Base-by-base conservation (phyloP, 2,888 invertebrate genomes). In the Boloria selene region DNA sequence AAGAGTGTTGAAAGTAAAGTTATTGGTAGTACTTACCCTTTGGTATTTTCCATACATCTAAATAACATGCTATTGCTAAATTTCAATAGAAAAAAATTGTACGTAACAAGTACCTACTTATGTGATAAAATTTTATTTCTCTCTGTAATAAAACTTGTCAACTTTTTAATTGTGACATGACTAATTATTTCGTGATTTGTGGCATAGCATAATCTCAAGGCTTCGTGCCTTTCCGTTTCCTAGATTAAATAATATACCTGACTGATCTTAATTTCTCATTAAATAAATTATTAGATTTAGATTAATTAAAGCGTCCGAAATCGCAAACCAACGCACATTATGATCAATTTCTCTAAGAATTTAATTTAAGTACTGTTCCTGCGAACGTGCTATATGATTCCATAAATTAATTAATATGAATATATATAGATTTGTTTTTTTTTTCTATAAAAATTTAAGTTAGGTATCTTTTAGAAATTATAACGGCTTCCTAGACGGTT, bases 241-340 rank as follows among this genome's bases (percentile, higher is more conserved):
- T 45, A 45, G 22, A 56, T n/a, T 56, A 44, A 44, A 56, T 56
- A 55, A 14, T n/a, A 17, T 22, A 45, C 22, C 44, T 45, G 56
- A 56, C 55, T 56, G 55, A 56, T n/a, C 10, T 22, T 45, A 45
- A 45, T 56, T 56, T 45, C 56, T 56, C 44, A 56, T 14, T 44
- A 55, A 22, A 55, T 38, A n/a, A n/a, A n/a, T n/a, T n/a, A 38
- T 4, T 56, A 56, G 56, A 56, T 45, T 56, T 55, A 44, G 44
- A 10, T 7, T 44, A 10, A 56, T 38, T 38, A 38, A 38, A 38
- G 31, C 31, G 31, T n/a, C n/a, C n/a, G n/a, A n/a, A 10, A 7
- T 56, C 45, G 22, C 22, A 22, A 56, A 56, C 55, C n/a, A 56
- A 56, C 56, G 56, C 44, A 56, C 56, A 56, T 56, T 38, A 56